Evolutionary conservation across 2,113 vertebrate species (phyloP).

Genomic region (Macroglossus sobrinus): DNA sequence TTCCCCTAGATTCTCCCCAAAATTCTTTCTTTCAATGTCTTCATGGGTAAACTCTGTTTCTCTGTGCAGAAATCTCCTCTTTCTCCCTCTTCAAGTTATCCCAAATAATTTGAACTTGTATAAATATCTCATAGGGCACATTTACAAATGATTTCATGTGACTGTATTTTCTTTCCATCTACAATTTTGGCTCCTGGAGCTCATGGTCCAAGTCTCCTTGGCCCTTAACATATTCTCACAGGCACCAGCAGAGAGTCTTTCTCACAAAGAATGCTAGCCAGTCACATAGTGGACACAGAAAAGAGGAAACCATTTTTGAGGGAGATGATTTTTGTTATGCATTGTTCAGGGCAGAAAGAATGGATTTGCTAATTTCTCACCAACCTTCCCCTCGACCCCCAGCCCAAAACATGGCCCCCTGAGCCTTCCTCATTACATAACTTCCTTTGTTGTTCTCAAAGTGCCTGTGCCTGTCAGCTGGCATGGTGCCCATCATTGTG

Average conservation of each 20-base stretch:
- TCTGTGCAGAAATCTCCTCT: neutral
- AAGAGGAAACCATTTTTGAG: neutral
- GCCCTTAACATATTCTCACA: neutral
- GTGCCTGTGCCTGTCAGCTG: neutral
- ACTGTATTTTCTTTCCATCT: neutral
- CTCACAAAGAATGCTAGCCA: neutral
- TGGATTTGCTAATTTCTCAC: neutral
- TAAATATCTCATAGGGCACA: neutral
- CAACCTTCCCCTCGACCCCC: too few species aligned
- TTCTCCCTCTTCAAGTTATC: neutral
- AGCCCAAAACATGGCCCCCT: neutral
- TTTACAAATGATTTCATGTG: neutral
- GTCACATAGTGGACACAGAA: neutral
- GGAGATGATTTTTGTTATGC: neutral
- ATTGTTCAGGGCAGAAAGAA: neutral
- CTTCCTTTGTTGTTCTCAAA: neutral
- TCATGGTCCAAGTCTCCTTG: neutral
- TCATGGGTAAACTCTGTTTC: neutral
- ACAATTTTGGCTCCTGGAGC: neutral
- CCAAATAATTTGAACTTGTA: neutral
- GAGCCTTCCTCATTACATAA: neutral
- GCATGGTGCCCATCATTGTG: neutral
- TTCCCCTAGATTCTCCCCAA: neutral
- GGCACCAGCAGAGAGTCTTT: neutral
- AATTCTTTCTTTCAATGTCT: neutral